Base-by-base conservation (phyloP, 2,113 vertebrate genomes). In the Anser cygnoides region DNA sequence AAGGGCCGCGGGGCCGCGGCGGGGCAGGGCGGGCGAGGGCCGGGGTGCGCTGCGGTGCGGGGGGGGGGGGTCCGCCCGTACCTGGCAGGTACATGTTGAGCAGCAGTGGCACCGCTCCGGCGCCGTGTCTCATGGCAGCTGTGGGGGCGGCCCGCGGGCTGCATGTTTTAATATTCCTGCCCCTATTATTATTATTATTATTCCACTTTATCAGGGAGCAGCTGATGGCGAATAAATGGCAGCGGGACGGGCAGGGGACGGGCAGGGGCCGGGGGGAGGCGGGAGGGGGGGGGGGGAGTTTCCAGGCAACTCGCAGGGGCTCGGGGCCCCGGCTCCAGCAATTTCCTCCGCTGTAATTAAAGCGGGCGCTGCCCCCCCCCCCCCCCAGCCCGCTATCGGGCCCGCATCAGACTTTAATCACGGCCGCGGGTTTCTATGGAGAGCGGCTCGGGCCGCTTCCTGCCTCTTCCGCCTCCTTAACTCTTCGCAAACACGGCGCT, bases 31-130 rank as follows among this genome's bases (percentile, higher is more conserved):
- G 20, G 46, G 46, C 46, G 20, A 49, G 46, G 46, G 46, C 46
- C 20, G 68, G 57, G 80, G 59, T 13, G 85, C 86, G 83, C 72
- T 79, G 90, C 68, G 5, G 70, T 19, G 71, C 84, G 80, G 57
- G 50, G 50, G 54, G 50, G 54, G 73, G 44, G 44, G 43, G 43
- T 68, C 76, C 70, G 62, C 91, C 96, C 93, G 94, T 98, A 99
- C 99, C 99, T 99, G 99, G 99, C 98, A 99, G 99, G 98, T 99
- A 99, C 99, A 99, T 99, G 99, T 99, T 99, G 98, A 99, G 99
- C 98, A 99, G 98, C 98, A 99, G 99, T 97, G 98, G 97, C 97
- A 99, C 98, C 98, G 98, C 98, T 98, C 98, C 98, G 98, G 98
- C 97, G 98, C 98, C 98, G 98, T 98, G 98, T 98, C 98, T 99